Conservation (phyloP, 2,113 vertebrate genomes). For the Actenoides lindsayi region DNA sequence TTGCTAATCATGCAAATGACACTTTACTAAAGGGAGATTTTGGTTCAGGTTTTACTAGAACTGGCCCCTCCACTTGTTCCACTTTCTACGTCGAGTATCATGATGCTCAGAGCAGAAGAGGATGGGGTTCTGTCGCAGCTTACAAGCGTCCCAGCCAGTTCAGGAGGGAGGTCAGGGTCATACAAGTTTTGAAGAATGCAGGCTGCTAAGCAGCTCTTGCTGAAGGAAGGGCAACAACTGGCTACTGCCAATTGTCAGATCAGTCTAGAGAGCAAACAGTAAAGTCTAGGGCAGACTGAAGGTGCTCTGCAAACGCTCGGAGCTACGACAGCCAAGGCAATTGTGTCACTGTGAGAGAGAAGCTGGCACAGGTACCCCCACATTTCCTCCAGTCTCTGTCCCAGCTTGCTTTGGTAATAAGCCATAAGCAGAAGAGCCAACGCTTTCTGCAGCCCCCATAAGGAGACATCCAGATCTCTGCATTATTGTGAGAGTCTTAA, state of each 20-base stretch:
- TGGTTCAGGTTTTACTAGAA: background rate
- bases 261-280: background rate
- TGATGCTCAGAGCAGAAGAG: background rate
- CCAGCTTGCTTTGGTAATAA: background rate
- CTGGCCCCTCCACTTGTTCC: background rate
- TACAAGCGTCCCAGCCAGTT: fast-evolving
- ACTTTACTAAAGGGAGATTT: background rate
- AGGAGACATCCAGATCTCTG: background rate
- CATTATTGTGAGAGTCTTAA: background rate
- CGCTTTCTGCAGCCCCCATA: background rate
- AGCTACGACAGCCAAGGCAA: background rate
- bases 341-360: fast-evolving
- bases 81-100: background rate
- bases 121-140: background rate
- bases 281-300: background rate
- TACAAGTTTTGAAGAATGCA: background rate
- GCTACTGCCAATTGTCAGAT: background rate
- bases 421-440: background rate
- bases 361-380: background rate
- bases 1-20: background rate
- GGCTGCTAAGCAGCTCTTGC: background rate
- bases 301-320: background rate
- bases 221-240: background rate
- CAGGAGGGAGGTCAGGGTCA: background rate
- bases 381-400: fast-evolving